Evolutionary conservation across 1,140 invertebrate species (phyloP), one percentile per base, ranked within the genome.

Genomic region (Drosophila tsacasi): DNA sequence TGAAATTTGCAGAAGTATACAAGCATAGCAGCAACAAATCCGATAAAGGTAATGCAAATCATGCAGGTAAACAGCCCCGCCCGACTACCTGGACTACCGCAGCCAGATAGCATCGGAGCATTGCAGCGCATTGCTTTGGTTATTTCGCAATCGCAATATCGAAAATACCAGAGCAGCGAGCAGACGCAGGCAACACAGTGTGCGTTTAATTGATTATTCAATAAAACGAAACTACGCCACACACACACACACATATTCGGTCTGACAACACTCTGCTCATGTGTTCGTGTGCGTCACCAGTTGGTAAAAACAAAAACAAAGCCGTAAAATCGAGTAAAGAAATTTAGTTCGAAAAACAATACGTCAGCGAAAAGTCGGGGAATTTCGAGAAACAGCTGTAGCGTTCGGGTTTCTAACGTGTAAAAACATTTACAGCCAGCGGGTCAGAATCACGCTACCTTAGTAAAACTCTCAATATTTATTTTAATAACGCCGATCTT

Each of bases 181-280:
- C 50, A 60, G 44, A 39, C 49, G 55, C 59, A 74, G 46, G 23
- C 57, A 47, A 62, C 64, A 74, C 55, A 44, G 62, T 71, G 75
- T 91, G 81, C 81, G 75, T 89, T 90, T 74, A 90, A 89, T 89
- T 89, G 85, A 89, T 89, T 89, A 89, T 89, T 89, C 86, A 89
- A 89, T 89, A 79, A 60, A 60, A 76, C 73, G 73, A 64, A 69
- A 68, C 55, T 76, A 82, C 83, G 73, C 76, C 85, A 80, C 71
- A 78, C 74, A 68, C 63, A 68, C 63, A 50, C 81, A 82, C 64
- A 77, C 73, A 68, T 63, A 49, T 42, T 62, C 39, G 10, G 23
- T 19, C 32, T 17, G 40, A 47, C 65, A 63, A 49, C 32, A 67
- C 59, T 46, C 23, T 44, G 42, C 66, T 54, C 50, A 23, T 64